phyloP scores from a whole-genome alignment of 2,113 vertebrate species.

The Poeciliopsis turrubarensis region DNA sequence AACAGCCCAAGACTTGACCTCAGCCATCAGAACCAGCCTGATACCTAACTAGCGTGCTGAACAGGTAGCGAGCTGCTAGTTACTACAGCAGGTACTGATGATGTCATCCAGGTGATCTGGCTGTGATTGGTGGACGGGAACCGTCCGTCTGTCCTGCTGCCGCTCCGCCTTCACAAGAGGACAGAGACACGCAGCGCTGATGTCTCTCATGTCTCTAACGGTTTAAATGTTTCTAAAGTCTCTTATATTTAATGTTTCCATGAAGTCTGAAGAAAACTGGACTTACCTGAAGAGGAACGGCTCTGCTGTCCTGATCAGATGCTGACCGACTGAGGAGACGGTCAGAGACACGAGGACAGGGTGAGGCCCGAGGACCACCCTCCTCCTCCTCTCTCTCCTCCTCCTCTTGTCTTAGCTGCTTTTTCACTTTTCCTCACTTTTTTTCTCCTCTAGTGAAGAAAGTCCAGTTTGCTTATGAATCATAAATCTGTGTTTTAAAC shows the following conservation, averaged over 20 bases:
- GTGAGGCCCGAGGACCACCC: background rate
- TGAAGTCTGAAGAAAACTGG: background rate
- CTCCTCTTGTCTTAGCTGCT: background rate
- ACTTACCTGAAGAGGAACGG: conserved; percentile 18
- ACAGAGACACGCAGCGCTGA: background rate
- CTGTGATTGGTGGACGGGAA: background rate
- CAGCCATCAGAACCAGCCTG: background rate
- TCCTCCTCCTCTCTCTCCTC: too few species aligned
- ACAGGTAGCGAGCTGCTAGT: background rate
- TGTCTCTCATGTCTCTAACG: background rate
- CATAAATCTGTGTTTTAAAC: too few species aligned
- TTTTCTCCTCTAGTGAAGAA: too few species aligned
- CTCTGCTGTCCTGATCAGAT: background rate
- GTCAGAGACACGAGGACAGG: background rate
- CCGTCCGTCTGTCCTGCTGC: background rate
- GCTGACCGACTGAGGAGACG: background rate
- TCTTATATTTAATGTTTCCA: background rate
- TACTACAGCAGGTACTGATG: background rate
- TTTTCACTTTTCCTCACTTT: too few species aligned
- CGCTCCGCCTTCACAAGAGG: too few species aligned
- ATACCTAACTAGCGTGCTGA: background rate
- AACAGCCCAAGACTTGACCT: background rate
- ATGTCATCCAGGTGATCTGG: background rate
- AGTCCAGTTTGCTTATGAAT: too few species aligned
- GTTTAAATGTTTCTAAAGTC: too few species aligned